Base-by-base conservation (phyloP, 2,113 vertebrate species). In the Muntiacus muntjak region DNA sequence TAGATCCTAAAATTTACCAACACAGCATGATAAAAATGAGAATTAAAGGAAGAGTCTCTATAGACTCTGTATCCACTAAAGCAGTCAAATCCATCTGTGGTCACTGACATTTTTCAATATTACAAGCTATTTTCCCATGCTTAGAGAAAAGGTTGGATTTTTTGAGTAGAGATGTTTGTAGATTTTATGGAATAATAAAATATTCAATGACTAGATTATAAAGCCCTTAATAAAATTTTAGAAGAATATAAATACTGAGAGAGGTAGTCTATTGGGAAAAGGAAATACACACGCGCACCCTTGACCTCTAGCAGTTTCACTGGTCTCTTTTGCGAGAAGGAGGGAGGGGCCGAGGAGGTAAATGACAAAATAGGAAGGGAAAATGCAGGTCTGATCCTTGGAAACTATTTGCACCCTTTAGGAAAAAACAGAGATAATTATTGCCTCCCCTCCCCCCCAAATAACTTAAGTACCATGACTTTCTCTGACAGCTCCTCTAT, bases 181-280 rank as follows among this genome's bases (percentile, higher is more conserved):
- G 67, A 96, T 74, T 97, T 98, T 94, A 95, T 86, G 36, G 67
- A 93, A 62, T 84, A 89, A 87, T 97, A 92, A 98, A 98, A 96
- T 97, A 97, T 89, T 94, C 88, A 94, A 71, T 95, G 91, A 81
- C 52, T 84, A 97, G 94, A 94, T 98, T 96, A 87, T 64, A 97
- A 97, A 91, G 78, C 52, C 74, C 82, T 97, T 96, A 89, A 89
- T 97, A 98, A 89, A 62, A 89, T 87, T 97, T 97, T 95, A 96
- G 88, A 95, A 86, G 45, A 60, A 81, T 10, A 84, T 83, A 97
- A 96, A 95, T 83, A 78, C 43, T 25, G 62, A 89, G 13, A 89
- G 11, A 84, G 23, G n/a, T 36, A n/a, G 23, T 60, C 89, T 40
- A 1, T 1, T 79, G 57, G 55, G 55, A 45, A 89, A 81, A 86